Evolutionary conservation across 1,140 invertebrate species (phyloP), one percentile per base, ranked within the genome.

Genomic region (Drosophila nikananu): DNA sequence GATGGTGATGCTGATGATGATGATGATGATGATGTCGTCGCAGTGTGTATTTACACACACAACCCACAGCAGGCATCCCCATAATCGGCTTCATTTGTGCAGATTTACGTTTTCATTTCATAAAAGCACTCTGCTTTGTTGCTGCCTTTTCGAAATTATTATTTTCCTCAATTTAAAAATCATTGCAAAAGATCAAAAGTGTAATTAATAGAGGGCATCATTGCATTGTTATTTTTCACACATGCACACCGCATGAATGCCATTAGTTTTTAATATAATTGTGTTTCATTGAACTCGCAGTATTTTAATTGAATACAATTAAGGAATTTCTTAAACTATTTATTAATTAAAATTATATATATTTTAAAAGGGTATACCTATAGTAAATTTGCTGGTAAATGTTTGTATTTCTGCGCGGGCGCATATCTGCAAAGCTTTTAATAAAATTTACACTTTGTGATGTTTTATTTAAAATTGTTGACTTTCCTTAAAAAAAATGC

Each of bases 41-140:
- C 60, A 19, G 42, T 23, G 13, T 37, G 48, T 35, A 55, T 62
- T 39, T 75, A 10, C 41, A 37, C 9, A 49, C 51, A 54, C n/a
- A 37, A 17, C 12, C 35, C 55, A 41, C 37, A 58, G 32, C 9
- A 19, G 30, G 37, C 41, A 58, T 48, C 41, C 23, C 35, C 57
- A 55, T 80, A 80, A 80, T 80, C 77, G 77, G 77, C 57, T 80
- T 80, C 46, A 80, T 80, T 80, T 79, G 68, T 44, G 55, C 60
- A 42, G 68, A 80, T 80, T 80, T 59, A 52, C 52, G 67, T 54
- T 79, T 65, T 61, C 68, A 39, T 37, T 51, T 78, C 70, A 35
- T 30, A 54, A 78, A 52, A 77, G 44, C 58, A 58, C 71, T 60
- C 35, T 49, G 41, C 41, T 55, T 55, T 60, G 35, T 39, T 12